A percentile compares a stretch with the other conserved stretches of the same genome.
Evolutionary conservation across 2,113 vertebrate species (phyloP).

Genomic region (Planiliza haematocheilus): DNA sequence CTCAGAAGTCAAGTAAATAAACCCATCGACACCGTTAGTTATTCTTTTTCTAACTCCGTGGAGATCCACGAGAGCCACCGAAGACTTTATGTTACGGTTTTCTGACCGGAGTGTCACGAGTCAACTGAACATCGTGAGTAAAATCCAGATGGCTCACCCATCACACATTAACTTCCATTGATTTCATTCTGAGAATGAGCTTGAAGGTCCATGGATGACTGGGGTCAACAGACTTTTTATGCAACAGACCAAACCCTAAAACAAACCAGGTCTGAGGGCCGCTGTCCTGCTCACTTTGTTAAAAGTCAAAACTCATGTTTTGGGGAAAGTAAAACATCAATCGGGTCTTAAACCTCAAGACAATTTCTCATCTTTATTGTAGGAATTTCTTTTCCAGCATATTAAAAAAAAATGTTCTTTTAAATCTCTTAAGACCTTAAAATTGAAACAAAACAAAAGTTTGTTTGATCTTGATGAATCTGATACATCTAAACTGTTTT

Average conservation of each 20-base stretch:
- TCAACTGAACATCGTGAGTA: slow-evolving; percentile 2
- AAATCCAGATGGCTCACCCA: slow-evolving; percentile 8
- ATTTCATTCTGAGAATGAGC: slow-evolving; percentile 66
- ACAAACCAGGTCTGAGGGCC: not conserved
- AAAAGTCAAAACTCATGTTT: not conserved
- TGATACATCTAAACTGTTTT: no score
- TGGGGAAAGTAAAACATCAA: no score
- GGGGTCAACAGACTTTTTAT: slow-evolving; percentile 59
- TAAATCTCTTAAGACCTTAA: no score
- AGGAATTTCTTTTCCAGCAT: no score
- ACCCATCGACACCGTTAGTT: not conserved
- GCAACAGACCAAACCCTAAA: slow-evolving; percentile 45
- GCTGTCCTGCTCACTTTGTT: slow-evolving; percentile 3
- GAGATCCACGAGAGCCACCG: not conserved
- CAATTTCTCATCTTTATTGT: no score
- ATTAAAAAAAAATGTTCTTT: no score
- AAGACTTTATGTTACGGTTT: not conserved
- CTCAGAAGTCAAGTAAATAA: not conserved
- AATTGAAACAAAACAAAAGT: no score
- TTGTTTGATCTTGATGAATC: no score
- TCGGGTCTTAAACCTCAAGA: no score
- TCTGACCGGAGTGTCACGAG: not conserved
- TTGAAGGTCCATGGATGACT: slow-evolving; percentile 17
- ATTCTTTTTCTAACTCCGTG: no score
- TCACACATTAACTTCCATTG: slow-evolving; percentile 74